Evolutionary conservation across 2,113 vertebrate species (phyloP).

Genomic region (Crocuta crocuta): DNA sequence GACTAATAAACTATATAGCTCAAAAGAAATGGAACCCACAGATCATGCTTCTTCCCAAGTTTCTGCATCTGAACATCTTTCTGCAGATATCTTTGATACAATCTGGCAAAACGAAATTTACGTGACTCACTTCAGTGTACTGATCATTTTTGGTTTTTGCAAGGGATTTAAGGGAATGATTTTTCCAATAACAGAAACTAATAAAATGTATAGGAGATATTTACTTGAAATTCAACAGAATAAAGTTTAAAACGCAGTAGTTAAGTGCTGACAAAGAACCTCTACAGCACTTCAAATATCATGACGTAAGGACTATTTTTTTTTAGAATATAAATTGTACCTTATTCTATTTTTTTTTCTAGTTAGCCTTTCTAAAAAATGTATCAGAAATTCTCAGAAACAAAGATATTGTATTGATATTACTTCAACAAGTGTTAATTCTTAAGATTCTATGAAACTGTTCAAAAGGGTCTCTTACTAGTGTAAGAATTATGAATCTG

Average conservation of each 20-base stretch:
- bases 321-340: neutral
- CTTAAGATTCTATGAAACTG: slow-evolving; percentile 22
- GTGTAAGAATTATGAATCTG: neutral
- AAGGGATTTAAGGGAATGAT: neutral
- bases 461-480: neutral
- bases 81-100: neutral
- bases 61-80: neutral
- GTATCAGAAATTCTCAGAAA: slow-evolving; percentile 45
- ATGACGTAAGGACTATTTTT: neutral
- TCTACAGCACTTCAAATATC: neutral
- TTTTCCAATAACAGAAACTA: slow-evolving; percentile 15
- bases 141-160: neutral
- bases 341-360: neutral
- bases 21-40: neutral
- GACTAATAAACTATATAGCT: neutral
- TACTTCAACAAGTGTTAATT: slow-evolving; percentile 29
- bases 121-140: neutral
- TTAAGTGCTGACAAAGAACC: slow-evolving; percentile 23
- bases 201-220: neutral
- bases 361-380: slow-evolving; percentile 31
- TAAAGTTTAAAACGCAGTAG: neutral
- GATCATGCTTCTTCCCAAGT: neutral
- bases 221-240: slow-evolving; percentile 36
- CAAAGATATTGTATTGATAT: neutral
- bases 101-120: neutral